Evolutionary conservation across 2,797 vertebrate genomes (phyloP), one percentile per base, ranked within the genome.

Genomic region (Gadopsis bispinosus): DNA sequence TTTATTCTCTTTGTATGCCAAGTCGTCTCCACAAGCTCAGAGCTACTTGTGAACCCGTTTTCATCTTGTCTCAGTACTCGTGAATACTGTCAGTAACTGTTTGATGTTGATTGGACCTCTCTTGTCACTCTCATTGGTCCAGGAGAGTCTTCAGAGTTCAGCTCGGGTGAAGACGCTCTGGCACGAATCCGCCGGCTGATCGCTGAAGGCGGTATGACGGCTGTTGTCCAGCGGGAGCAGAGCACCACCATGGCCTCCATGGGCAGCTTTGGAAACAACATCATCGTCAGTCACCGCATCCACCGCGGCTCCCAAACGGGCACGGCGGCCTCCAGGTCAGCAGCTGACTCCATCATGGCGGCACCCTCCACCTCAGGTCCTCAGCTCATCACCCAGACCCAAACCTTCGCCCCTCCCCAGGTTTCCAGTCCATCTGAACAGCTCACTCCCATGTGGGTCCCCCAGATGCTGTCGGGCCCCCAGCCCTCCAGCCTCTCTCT

Each of bases 181-280:
- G 97, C 97, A 0, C 95, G 98, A 16, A 98, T 99, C 92, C 97
- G 98, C n/a, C 95, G 98, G 63, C 95, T 99, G 83, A 99, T 99
- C 83, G 97, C 98, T 0, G 98, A 99, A 82, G 98, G 98, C 0
- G 97, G 98, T 7, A 99, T 99, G 98, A 99, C 98, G 0, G 98
- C 98, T 0, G 98, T 99, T 92, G 98, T 99, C 9, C 98, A 99
- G 93, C 94, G 98, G 59, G 98, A 99, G 89, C 98, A 98, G 95
- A 99, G 98, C 94, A 99, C 98, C 89, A 99, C 98, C 79, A 99
- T 97, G 97, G 98, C 98, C 0, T 99, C 98, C 66, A 99, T 99
- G 98, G 98, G 98, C 0, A 97, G 98, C 87, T 99, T 99, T 0
- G 98, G 98, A 60, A 99, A 99, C 95, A 98, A 97, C 93, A 99